Evolutionary conservation across 2,888 invertebrate species (phyloP), one percentile per base, ranked within the genome.

Genomic region (Clistopyga incitator): DNA sequence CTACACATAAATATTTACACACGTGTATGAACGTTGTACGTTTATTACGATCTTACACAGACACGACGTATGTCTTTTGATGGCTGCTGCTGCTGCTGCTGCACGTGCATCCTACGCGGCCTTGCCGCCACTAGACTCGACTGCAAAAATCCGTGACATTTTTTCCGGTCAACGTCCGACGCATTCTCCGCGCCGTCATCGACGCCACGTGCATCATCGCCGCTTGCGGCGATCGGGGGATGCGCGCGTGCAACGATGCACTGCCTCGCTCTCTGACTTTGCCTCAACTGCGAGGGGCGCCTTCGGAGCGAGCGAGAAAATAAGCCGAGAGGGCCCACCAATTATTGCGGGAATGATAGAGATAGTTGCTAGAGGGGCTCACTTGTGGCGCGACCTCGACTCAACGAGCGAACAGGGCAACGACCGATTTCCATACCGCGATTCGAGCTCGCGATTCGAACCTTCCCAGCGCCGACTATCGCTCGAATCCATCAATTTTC

Each of bases 161-260:
- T 89, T 86, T 88, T 83, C 85, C 86, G 89, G 90, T 89, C 89
- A 90, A 89, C 61, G 89, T 87, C 90, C 89, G n/a, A n/a, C n/a
- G 88, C 67, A 25, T 38, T 42, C 38, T 54, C 86, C 85, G 86
- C 18, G 25, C 23, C 64, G 25, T 11, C 47, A 52, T 34, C 34
- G 52, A 84, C 85, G 84, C 67, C 84, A 80, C 78, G 76, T 85
- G 74, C 84, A 80, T 85, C 78, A 76, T 15, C 6, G 15, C 2
- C 61, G 61, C 8, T 18, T n/a, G 61, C 1, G 38, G 15, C 61
- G 18, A 34, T 38, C 61, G 61, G n/a, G 38, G 34, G 61, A 61
- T 85, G 84, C 84, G 85, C 84, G 87, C 86, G 87, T 38, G 61
- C 61, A 45, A 13, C 81, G 82, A 71, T 18, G 18, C 50, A 18